Base-by-base conservation (phyloP, 2,113 vertebrate genomes). In the Rhabdomys dilectus region DNA sequence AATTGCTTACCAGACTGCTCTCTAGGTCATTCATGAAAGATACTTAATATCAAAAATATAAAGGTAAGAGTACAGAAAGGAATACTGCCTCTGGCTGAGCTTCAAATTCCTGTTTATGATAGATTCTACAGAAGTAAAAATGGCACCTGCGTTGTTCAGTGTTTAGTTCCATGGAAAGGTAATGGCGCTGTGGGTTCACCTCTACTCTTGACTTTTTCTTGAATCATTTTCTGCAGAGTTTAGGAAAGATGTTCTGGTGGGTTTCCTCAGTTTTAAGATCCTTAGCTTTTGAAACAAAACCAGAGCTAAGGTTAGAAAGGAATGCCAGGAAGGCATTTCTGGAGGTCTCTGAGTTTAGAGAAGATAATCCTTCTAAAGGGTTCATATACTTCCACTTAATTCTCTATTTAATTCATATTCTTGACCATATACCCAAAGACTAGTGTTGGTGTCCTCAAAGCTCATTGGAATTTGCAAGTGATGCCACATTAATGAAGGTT, bases 241-340 rank as follows among this genome's bases (percentile, higher is more conserved):
- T 89, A 87, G 56, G n/a, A 58, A 60, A 82, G 89, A 68, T 75
- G n/a, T 66, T 56, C 72, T 87, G 51, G 31, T 75, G n/a, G 22
- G 0, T 7, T 81, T 94, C 68, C 53, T 8, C 17, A 3, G 16
- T 89, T 91, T 91, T 66, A 85, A 90, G 21, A 94, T 92, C 12
- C 19, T 88, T 53, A 91, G 45, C 48, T 93, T 89, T 88, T 62
- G 42, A 96, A 70, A 13, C 78, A 91, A 95, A 95, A 64, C 34
- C 15, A 45, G 62, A 78, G 56, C 73, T 87, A 53, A 34, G 24
- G 10, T 82, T 42, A 39, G 39, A 90, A 85, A 92, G 4, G 45
- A 85, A 73, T 85, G 19, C n/a, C 16, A 70, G 82, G n/a, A 21
- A n/a, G 22, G 1, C 39, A 15, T 73, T 91, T 94, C 92, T 90